Conservation (phyloP, 1,140 invertebrate genomes). For the Colletes latitarsis region DNA sequence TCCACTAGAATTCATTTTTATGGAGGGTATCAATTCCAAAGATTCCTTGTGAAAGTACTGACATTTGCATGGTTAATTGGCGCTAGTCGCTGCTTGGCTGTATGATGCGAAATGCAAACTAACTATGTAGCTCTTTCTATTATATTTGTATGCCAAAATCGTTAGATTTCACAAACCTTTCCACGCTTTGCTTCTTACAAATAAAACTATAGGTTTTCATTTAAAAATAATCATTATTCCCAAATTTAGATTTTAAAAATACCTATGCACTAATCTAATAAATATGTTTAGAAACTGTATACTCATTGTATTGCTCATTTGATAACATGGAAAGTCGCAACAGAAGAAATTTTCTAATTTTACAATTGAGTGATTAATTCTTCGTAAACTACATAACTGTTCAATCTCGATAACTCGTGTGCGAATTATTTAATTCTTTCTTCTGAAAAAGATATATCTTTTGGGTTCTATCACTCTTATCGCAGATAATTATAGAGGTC, state of each 20-base stretch:
- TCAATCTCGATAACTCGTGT: no score
- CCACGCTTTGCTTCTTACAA: not conserved
- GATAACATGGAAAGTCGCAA: no score
- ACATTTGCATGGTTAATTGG: slow-evolving; percentile 13
- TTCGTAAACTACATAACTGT: no score
- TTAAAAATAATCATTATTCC: no score
- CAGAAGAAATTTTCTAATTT: no score
- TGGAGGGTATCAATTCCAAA: not conserved
- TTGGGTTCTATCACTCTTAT: not conserved
- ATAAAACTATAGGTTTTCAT: no score
- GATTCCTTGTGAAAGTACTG: slow-evolving; percentile 29
- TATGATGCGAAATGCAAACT: not conserved
- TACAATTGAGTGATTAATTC: no score
- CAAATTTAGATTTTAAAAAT: no score
- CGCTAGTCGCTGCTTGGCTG: not conserved
- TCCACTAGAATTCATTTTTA: slow-evolving; percentile 3
- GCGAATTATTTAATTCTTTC: not conserved
- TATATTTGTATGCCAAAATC: slow-evolving; percentile 8
- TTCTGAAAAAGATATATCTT: not conserved
- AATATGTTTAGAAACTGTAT: no score
- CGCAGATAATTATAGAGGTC: slow-evolving; percentile 1
- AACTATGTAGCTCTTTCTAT: slow-evolving; percentile 1
- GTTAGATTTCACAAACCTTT: not conserved
- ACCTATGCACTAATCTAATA: no score
- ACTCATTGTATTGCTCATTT: no score